phyloP scores from a whole-genome alignment of 2,113 vertebrate genomes.

The Epinephelus lanceolatus region DNA sequence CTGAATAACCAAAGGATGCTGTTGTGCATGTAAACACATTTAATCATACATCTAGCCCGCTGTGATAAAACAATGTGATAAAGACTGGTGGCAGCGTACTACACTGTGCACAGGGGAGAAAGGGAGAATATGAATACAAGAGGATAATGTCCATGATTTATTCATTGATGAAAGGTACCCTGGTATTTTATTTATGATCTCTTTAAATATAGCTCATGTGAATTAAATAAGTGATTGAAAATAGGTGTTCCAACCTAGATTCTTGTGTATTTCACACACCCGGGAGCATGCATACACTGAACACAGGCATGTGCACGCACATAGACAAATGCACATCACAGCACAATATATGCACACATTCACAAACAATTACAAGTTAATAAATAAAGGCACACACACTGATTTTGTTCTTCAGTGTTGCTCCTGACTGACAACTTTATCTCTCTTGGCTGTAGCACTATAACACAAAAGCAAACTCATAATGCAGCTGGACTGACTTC shows the following conservation, averaged over 20 bases:
- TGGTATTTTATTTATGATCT: constrained; percentile 79
- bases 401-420: not conserved
- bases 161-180: constrained; percentile 78
- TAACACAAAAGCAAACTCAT: not conserved
- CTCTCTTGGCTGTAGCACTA: not conserved
- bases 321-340: not conserved
- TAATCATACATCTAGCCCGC: constrained; percentile 9
- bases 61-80: constrained; percentile 38
- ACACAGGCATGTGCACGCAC: constrained; percentile 5
- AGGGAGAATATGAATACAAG: constrained; percentile 52
- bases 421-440: not conserved
- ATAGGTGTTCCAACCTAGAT: constrained; percentile 66
- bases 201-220: constrained; percentile 79
- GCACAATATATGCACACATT: not conserved
- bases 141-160: constrained; percentile 71
- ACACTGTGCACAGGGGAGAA: constrained; percentile 5
- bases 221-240: constrained; percentile 76
- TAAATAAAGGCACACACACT: not conserved
- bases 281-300: not conserved
- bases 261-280: constrained; percentile 47
- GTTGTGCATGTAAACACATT: constrained; percentile 35
- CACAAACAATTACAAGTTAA: not conserved
- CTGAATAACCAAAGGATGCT: constrained; percentile 17
- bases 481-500: not conserved
- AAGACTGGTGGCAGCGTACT: constrained; percentile 30